Evolutionary conservation across 2,113 vertebrate species (phyloP), one percentile per base, ranked within the genome.

Genomic region (Paramisgurnus dabryanus): DNA sequence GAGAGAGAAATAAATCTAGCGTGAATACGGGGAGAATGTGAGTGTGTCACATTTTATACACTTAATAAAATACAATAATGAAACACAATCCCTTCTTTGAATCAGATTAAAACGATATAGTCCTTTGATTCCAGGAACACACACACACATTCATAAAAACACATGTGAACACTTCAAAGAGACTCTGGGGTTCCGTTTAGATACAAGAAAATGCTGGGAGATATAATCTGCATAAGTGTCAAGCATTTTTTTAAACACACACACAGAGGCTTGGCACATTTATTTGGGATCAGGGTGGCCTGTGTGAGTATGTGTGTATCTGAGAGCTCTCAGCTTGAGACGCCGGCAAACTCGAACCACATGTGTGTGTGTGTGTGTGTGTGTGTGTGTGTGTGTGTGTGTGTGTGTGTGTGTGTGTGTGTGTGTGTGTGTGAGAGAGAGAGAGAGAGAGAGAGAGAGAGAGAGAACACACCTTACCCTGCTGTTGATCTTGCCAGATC

Each of bases 291-390:
- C 68, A 64, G 57, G 55, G 60, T 60, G 55, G 60, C 64, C 67
- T 80, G 18, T 64, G 67, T 70, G 78, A 53, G 65, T 47, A 4
- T 55, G 49, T 55, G 49, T 71, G 68, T 55, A 60, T 55, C 67
- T 58, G 63, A 67, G 53, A 66, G 55, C 58, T 64, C 22, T 41
- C 15, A 65, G 69, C 53, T 68, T 81, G 40, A 76, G 72, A 81
- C 64, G 65, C 67, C 61, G 57, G 79, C 72, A 77, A 74, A 85
- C 63, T 74, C 79, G 68, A 84, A 80, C 79, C 81, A 78, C 49
- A 72, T 78, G 81, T 66, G 22, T 18, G 2, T 58, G 6, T 58
- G 57, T 66, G n/a, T 12, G 40, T 41, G 53, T 57, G 72, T 80
- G 22, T 60, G 47, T 58, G 17, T 58, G 55, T 18, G n/a, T 8